Conservation (phyloP, 2,113 vertebrate species). For the Anguilla japonica region DNA sequence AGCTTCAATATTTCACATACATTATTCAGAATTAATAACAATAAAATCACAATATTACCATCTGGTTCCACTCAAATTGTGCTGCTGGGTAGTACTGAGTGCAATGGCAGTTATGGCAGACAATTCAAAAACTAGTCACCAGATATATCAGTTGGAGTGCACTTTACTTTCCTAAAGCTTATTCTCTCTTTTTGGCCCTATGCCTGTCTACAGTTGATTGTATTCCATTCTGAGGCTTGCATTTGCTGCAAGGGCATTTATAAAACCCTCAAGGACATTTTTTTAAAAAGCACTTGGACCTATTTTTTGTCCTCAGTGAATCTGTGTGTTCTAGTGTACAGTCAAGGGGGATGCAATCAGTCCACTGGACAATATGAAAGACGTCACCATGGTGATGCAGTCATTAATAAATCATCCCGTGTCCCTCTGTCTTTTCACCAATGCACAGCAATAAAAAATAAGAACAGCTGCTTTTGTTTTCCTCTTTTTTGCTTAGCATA, state of each 20-base stretch:
- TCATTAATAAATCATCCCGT: slow-evolving; percentile 22
- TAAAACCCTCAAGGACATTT: neutral
- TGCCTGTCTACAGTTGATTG: neutral
- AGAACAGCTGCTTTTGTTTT: slow-evolving; percentile 23
- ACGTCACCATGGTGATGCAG: neutral
- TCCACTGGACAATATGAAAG: neutral
- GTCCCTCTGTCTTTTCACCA: neutral
- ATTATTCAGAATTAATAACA: neutral
- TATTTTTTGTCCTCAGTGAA: neutral
- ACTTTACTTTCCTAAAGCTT: neutral
- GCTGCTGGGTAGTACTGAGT: neutral
- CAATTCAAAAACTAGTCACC: neutral
- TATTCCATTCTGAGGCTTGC: neutral
- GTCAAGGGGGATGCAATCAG: neutral
- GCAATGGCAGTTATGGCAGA: neutral
- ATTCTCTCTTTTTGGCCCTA: neutral
- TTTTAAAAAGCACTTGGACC: neutral
- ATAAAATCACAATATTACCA: neutral
- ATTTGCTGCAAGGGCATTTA: neutral
- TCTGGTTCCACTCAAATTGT: neutral
- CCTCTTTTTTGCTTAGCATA: slow-evolving; percentile 3
- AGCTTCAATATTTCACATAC: neutral
- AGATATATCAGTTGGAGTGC: neutral
- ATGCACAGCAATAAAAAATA: slow-evolving; percentile 9
- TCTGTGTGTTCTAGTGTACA: neutral